Evolutionary conservation across 2,113 vertebrate genomes (phyloP).

Genomic region (Pandion haliaetus): DNA sequence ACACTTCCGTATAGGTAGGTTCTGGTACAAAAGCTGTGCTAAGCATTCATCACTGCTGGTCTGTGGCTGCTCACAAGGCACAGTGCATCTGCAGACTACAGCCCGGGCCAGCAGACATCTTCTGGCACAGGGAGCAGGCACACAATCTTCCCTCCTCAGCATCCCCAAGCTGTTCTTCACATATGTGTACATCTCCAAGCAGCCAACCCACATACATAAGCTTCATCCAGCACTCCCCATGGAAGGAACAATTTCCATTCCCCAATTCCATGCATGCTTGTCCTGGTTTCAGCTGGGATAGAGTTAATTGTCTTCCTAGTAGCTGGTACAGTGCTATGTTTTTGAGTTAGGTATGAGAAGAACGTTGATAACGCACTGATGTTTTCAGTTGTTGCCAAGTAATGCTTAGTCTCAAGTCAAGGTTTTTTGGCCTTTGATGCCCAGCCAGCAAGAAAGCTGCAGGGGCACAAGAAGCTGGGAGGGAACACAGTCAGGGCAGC

Average conservation of each 20-base stretch:
- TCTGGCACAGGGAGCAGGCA: not conserved
- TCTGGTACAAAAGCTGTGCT: not conserved
- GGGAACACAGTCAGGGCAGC: too few relatives aligned
- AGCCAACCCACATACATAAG: not conserved
- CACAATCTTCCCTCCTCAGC: not conserved
- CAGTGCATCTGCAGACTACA: not conserved
- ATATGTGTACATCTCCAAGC: not conserved
- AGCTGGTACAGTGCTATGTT: too few relatives aligned
- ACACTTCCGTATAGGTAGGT: not conserved
- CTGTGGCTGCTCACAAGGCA: not conserved
- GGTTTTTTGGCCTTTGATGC: too few relatives aligned
- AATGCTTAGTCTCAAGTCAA: too few relatives aligned
- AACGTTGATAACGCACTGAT: too few relatives aligned
- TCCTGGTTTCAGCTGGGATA: too few relatives aligned
- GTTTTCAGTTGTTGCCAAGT: too few relatives aligned
- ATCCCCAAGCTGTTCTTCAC: not conserved
- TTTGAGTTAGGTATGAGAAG: too few relatives aligned
- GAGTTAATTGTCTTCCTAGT: too few relatives aligned
- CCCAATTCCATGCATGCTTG: accelerated
- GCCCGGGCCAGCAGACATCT: not conserved
- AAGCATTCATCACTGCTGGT: not conserved
- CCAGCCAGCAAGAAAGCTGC: too few relatives aligned
- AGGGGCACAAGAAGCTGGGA: too few relatives aligned
- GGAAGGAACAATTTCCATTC: not conserved
- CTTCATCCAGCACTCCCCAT: not conserved